phyloP scores from a whole-genome alignment of 2,888 invertebrate species.

The Lamellibrachia satsuma region DNA sequence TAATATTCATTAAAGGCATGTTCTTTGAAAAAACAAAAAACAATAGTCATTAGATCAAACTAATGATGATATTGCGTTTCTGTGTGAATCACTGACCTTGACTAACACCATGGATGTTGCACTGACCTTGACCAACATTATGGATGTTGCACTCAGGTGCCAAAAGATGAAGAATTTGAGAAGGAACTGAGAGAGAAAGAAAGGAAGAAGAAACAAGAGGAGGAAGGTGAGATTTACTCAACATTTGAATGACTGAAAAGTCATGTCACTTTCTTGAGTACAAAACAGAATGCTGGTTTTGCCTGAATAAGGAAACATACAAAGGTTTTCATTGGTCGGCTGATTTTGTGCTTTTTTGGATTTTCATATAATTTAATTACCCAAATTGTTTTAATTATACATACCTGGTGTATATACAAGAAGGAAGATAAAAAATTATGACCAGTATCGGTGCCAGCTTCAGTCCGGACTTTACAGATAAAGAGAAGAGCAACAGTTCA shows the following conservation, averaged over 20 bases:
- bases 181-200: constrained; percentile 22
- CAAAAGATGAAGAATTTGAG: constrained; percentile 27
- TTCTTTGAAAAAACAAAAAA: not conserved
- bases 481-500: not conserved
- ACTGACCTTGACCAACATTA: not conserved
- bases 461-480: too few relatives aligned
- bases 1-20: not conserved
- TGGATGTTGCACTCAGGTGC: not conserved
- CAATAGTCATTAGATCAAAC: too few relatives aligned
- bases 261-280: not conserved
- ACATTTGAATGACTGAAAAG: not conserved
- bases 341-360: too few relatives aligned
- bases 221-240: constrained; percentile 17
- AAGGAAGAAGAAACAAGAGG: constrained; percentile 25
- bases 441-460: too few relatives aligned
- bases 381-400: too few relatives aligned
- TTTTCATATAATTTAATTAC: too few relatives aligned
- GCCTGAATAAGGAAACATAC: too few relatives aligned
- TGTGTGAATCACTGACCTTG: not conserved
- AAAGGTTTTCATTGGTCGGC: too few relatives aligned
- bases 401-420: too few relatives aligned
- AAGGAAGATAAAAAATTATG: too few relatives aligned
- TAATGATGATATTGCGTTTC: not conserved
- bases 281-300: too few relatives aligned
- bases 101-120: not conserved